Conservation (phyloP, 2,797 vertebrate genomes). For the Trichosurus vulpecula region DNA sequence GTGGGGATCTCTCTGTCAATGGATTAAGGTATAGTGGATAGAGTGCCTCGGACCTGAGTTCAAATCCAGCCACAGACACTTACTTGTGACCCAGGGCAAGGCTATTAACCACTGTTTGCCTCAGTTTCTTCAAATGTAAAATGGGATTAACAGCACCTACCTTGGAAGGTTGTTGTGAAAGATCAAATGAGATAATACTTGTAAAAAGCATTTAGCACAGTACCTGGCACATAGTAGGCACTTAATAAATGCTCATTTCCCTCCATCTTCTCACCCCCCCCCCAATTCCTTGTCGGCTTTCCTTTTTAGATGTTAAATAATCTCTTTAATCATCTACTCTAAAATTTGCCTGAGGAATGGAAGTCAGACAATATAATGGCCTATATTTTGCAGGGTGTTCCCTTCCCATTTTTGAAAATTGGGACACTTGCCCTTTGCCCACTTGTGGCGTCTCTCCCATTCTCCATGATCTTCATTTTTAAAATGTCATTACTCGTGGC, state of each 20-base stretch:
- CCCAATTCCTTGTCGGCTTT: background rate
- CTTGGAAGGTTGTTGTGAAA: background rate
- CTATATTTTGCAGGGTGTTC: background rate
- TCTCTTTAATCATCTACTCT: background rate
- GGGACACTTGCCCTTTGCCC: background rate
- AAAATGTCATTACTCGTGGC: background rate
- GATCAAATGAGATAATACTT: background rate
- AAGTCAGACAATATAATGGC: background rate
- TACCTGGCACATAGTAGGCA: background rate
- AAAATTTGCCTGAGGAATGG: background rate
- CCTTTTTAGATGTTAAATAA: background rate
- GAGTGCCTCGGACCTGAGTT: background rate
- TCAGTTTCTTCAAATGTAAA: background rate
- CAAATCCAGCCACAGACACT: background rate
- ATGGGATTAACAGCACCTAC: background rate
- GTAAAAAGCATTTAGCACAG: background rate
- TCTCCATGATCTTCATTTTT: background rate
- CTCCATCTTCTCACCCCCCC: background rate
- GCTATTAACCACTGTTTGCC: background rate
- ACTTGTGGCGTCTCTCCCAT: background rate
- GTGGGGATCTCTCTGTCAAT: background rate
- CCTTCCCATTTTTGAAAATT: background rate
- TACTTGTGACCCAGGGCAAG: background rate
- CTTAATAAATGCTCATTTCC: background rate
- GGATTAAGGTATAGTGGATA: background rate